phyloP scores from a whole-genome alignment of 2,797 vertebrate genomes.

The Nyctalus aviator region DNA sequence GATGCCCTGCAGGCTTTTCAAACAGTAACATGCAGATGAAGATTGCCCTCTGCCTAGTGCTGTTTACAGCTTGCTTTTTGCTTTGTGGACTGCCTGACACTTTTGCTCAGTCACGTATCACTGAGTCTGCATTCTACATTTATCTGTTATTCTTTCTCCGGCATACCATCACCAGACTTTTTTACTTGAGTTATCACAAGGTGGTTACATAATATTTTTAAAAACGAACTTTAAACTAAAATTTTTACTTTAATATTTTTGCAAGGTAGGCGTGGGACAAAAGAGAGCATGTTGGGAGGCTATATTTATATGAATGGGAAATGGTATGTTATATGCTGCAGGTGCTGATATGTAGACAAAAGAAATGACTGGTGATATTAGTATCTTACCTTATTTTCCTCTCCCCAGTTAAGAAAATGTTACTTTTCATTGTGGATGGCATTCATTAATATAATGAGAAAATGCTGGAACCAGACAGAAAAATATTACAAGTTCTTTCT shows the following conservation, averaged over 20 bases:
- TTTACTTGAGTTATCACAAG: constrained; percentile 43
- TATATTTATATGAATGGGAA: constrained; percentile 43
- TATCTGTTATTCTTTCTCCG: not conserved
- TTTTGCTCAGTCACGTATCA: constrained; percentile 57
- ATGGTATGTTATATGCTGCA: constrained; percentile 22
- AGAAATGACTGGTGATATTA: constrained; percentile 34
- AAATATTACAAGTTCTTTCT: not conserved
- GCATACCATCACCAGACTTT: not conserved
- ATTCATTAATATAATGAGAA: constrained; percentile 49
- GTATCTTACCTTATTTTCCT: constrained; percentile 32
- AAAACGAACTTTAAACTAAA: constrained; percentile 76
- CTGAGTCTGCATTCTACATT: not conserved
- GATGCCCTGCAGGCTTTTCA: not conserved
- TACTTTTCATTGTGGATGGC: not conserved
- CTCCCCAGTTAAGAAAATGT: constrained; percentile 13
- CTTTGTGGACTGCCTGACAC: constrained; percentile 45
- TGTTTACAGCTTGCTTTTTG: constrained; percentile 43
- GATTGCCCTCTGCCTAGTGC: constrained; percentile 27
- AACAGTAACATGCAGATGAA: constrained; percentile 36
- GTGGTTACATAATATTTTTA: constrained; percentile 65
- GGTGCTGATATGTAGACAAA: constrained; percentile 12
- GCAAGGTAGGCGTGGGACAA: constrained; percentile 58
- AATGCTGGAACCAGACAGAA: not conserved
- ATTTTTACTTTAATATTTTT: constrained; percentile 74
- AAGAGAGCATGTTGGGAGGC: constrained; percentile 54